Conservation (phyloP, 2,113 vertebrate genomes). For the Laticauda colubrina region DNA sequence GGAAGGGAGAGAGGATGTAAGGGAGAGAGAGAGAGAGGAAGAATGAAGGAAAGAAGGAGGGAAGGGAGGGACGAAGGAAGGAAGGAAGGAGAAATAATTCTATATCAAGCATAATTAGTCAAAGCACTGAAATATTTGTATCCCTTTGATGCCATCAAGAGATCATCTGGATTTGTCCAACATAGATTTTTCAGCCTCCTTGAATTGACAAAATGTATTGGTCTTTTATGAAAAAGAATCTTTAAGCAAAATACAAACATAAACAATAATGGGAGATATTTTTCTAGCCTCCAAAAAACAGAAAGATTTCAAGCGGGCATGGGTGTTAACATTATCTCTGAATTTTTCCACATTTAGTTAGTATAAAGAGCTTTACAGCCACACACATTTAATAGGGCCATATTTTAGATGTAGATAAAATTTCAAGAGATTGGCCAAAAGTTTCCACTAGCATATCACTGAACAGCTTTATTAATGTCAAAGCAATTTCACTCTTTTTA, state of each 20-base stretch:
- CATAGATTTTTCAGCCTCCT: not conserved
- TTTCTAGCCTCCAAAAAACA: not conserved
- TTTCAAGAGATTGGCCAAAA: not conserved
- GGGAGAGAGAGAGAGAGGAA: fast-evolving
- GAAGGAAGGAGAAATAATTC: not conserved
- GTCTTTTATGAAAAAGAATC: not conserved
- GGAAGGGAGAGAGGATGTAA: no score
- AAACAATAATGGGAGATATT: not conserved
- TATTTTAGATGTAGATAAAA: not conserved
- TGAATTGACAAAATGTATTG: not conserved
- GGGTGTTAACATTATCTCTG: not conserved
- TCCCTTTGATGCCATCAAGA: not conserved
- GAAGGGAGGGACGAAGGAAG: not conserved
- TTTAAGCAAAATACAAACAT: not conserved
- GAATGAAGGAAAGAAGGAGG: not conserved
- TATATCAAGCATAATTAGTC: not conserved
- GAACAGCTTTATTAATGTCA: slow-evolving; percentile 9
- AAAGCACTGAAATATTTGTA: not conserved
- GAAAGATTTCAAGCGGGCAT: not conserved
- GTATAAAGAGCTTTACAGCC: not conserved
- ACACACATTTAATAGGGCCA: not conserved
- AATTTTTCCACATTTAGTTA: not conserved
- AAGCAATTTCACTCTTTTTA: not conserved
- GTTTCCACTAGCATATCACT: not conserved
- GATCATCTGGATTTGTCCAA: not conserved